These are phyloP conservation scores for Phymanthus crucifer DNA, from an alignment of 92 coral and sea anemone species.

Conservation along the genomic window DNA sequence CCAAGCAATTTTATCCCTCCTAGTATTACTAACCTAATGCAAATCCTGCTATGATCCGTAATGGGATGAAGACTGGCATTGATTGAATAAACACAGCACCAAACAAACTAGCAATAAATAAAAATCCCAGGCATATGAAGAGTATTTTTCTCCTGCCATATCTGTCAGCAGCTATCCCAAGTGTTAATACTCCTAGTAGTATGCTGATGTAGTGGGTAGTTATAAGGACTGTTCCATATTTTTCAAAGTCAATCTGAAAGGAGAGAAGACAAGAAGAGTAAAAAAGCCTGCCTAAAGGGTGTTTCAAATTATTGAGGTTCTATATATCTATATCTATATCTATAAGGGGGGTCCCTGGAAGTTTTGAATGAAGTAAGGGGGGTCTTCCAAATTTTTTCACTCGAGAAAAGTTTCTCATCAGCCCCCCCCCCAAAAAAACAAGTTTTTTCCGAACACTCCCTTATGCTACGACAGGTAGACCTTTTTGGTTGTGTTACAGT, in stretches of 20 bases:
- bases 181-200: conserved; percentile 48
- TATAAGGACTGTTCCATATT: conserved; percentile 20
- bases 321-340: too few species aligned
- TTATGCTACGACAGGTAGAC: too few species aligned
- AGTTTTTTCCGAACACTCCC: not conserved
- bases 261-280: not conserved
- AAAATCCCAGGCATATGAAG: conserved; percentile 43
- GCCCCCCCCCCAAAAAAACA: too few species aligned
- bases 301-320: too few species aligned
- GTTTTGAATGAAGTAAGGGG: too few species aligned
- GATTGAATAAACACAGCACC: conserved; percentile 46
- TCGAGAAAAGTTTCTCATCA: too few species aligned
- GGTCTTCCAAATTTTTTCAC: too few species aligned
- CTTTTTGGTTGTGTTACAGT: too few species aligned
- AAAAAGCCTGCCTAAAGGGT: not conserved
- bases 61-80: conserved; percentile 34
- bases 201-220: conserved; percentile 50
- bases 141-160: conserved; percentile 64
- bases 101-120: conserved; percentile 53
- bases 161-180: conserved; percentile 62
- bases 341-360: too few species aligned
- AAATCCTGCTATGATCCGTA: conserved; percentile 62
- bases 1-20: not conserved
- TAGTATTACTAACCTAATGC: conserved; percentile 47
- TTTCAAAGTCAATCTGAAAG: conserved; percentile 44